phyloP scores from a whole-genome alignment of 2,113 vertebrate species.

The Solea senegalensis region DNA sequence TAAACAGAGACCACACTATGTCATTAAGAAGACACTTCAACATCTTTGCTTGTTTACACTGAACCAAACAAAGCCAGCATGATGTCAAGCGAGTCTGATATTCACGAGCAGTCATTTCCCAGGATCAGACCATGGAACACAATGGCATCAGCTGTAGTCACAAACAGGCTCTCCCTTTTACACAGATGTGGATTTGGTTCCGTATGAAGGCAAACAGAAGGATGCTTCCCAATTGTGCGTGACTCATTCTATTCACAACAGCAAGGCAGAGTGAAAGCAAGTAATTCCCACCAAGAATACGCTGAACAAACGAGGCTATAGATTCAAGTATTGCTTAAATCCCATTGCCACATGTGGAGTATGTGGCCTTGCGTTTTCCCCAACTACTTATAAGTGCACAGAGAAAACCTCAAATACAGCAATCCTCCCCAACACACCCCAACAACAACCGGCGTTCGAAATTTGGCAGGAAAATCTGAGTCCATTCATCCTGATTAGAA shows the following conservation, averaged over 20 bases:
- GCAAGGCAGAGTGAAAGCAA: background rate
- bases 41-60: background rate
- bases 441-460: background rate
- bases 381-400: background rate
- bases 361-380: background rate
- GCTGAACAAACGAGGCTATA: background rate
- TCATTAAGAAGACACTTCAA: background rate
- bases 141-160: background rate
- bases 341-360: background rate
- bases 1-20: background rate
- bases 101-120: too few relatives aligned
- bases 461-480: background rate
- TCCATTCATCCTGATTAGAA: background rate
- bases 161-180: background rate
- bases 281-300: background rate
- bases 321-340: background rate
- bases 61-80: background rate
- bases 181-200: background rate
- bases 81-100: background rate
- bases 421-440: background rate
- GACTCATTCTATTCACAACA: background rate
- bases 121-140: background rate
- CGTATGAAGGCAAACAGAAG: background rate
- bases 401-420: background rate
- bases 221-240: background rate